Evolutionary conservation across 2,888 invertebrate genomes (phyloP), one percentile per base, ranked within the genome.

Genomic region (Chrysopilus asiliformis): DNA sequence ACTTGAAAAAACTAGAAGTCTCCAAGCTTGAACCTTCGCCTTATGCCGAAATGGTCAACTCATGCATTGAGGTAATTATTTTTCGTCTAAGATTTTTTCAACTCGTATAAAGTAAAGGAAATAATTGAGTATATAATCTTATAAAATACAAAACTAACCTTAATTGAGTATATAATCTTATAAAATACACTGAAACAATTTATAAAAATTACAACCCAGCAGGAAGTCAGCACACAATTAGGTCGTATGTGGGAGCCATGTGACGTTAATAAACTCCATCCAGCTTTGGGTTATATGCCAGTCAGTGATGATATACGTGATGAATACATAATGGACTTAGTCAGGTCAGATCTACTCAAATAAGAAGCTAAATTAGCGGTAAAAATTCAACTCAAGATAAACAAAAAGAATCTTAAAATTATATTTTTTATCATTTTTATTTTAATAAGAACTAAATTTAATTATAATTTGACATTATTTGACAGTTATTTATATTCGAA

Each of bases 181-280:
- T 8, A 22, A 22, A 10, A 22, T 22, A 22, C 7, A 22, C 22
- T 22, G 7, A 8, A 7, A 33, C 4, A 10, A 24, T 20, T 22
- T 26, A 17, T 13, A 36, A 24, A 27, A 31, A 39, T 16, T 24
- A 35, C 16, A 22, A 29, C 36, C 6, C 17, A 17, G 4, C 37
- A 61, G 60, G 61, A 61, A 56, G 61, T 62, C 44, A 53, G 53
- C 46, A 47, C 53, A 5, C 45, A 58, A 40, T 48, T 62, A 41
- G 60, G 59, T 10, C 56, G 58, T 40, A 53, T 55, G 33, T 62
- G 62, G 62, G 50, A 52, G 24, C 56, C 57, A 7, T 43, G 54
- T 3, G 51, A 52, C 41, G 50, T 49, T 18, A 51, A 54, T 32
- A 49, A 51, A 34, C 42, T 60, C 39, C 56, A 60, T 42, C 52